Percentiles rank a stretch among this genome's conserved stretches.
Conservation (phyloP, 2,113 vertebrate genomes). For the Prunella fulvescens region DNA sequence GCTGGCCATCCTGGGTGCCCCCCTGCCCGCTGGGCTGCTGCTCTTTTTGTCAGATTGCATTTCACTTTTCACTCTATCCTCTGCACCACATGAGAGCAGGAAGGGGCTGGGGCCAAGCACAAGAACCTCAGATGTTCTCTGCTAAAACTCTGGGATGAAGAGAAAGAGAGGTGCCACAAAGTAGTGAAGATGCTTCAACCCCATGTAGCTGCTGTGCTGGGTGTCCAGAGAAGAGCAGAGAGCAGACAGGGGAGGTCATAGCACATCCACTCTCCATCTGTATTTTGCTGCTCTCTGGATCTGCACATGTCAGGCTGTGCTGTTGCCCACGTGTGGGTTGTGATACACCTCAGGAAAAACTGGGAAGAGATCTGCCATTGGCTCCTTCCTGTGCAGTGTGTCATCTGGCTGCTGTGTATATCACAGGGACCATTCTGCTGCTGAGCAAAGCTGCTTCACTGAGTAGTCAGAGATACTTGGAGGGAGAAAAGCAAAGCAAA, state of each 20-base stretch:
- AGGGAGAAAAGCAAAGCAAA: background rate
- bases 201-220: background rate
- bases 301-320: background rate
- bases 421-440: background rate
- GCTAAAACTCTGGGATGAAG: background rate
- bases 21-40: background rate
- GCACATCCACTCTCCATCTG: background rate
- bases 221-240: background rate
- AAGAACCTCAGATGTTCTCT: background rate
- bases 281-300: background rate
- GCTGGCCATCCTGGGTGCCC: background rate
- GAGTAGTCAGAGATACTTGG: background rate
- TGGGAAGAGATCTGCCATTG: conserved; percentile 14
- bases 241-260: background rate
- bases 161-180: background rate
- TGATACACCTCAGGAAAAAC: background rate
- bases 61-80: background rate
- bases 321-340: background rate
- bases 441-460: background rate
- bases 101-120: background rate
- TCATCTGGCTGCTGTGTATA: conserved; percentile 28
- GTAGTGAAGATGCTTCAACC: background rate
- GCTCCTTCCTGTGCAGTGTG: background rate
- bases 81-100: accelerated
- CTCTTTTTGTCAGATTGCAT: background rate